Evolutionary conservation across 2,888 invertebrate species (phyloP).

Genomic region (Thecophora atra): DNA sequence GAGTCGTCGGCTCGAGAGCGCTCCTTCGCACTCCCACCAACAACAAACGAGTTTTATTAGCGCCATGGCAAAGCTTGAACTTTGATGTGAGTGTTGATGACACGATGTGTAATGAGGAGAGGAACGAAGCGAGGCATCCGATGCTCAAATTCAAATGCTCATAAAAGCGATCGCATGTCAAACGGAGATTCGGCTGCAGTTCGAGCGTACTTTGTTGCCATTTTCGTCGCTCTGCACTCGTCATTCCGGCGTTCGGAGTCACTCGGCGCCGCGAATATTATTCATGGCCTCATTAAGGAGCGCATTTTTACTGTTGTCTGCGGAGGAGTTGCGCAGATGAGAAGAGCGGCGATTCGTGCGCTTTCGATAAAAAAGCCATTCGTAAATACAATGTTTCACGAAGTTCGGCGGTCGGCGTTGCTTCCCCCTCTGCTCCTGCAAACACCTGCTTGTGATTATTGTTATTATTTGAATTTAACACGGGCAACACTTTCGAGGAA

Average conservation of each 20-base stretch:
- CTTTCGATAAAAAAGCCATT: neutral
- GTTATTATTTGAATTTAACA: too few species aligned
- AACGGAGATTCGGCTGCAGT: neutral
- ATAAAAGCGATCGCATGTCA: slow-evolving; percentile 20
- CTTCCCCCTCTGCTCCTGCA: too few species aligned
- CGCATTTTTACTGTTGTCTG: neutral
- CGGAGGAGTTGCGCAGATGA: neutral
- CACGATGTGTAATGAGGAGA: neutral
- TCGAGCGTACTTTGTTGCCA: neutral
- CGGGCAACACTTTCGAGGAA: too few species aligned
- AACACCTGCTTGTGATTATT: too few species aligned
- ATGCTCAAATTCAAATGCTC: slow-evolving; percentile 1
- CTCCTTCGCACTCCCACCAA: neutral
- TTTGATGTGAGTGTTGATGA: neutral
- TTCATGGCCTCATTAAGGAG: slow-evolving; percentile 1
- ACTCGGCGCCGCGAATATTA: too few species aligned
- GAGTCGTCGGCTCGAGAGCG: neutral
- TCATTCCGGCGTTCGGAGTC: too few species aligned
- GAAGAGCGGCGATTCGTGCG: neutral
- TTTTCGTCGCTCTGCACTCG: neutral
- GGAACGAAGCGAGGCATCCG: neutral
- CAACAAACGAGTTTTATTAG: slow-evolving; percentile 13
- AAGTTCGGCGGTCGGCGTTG: neutral
- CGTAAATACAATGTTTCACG: neutral
- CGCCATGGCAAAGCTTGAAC: slow-evolving; percentile 8